Conservation (phyloP, 2,113 vertebrate species). For the Tachysurus fulvidraco region DNA sequence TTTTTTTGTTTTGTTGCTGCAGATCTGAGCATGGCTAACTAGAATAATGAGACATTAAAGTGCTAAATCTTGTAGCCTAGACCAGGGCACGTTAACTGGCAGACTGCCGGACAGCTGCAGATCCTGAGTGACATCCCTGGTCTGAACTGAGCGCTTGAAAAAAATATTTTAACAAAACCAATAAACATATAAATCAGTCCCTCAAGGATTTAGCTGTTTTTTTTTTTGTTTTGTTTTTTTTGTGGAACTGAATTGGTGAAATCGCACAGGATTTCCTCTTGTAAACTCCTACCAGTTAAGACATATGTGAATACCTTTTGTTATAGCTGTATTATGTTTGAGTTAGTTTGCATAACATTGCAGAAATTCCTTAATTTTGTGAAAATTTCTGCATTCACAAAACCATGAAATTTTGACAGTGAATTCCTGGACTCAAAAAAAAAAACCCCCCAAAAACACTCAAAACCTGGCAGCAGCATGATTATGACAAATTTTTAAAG, state of each 20-base stretch:
- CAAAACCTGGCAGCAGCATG: background rate
- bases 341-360: no score
- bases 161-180: background rate
- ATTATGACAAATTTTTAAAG: background rate
- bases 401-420: background rate
- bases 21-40: constrained; percentile 26
- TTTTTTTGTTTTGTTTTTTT: no score
- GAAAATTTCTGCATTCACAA: background rate
- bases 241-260: no score
- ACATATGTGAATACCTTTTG: no score
- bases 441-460: no score
- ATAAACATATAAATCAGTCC: background rate
- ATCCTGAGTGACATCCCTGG: background rate
- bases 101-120: background rate
- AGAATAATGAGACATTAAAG: constrained; percentile 29
- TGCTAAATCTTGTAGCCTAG: constrained; percentile 15
- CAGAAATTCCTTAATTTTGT: no score
- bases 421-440: background rate
- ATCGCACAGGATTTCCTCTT: no score
- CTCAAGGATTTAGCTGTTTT: no score
- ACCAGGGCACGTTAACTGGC: background rate
- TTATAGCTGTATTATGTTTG: no score
- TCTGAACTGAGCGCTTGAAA: background rate
- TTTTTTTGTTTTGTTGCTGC: background rate
- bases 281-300: no score